These are phyloP conservation scores for Drosophila ogumai DNA, from an alignment of 1,140 invertebrate genomes.

Conservation along the genomic window DNA sequence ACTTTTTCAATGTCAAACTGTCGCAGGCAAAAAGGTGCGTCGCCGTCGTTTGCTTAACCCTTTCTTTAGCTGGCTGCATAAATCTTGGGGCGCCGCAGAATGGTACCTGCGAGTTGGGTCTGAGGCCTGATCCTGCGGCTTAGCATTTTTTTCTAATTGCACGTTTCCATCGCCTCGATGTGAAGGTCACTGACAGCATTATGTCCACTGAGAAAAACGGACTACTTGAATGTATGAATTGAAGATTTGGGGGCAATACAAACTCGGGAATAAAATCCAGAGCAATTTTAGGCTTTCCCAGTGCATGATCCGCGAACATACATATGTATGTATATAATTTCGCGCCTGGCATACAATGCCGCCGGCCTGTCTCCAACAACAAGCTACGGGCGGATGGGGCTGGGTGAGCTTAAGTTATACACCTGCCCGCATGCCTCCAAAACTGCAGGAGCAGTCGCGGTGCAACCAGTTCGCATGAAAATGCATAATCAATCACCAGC, in stretches of 20 bases:
- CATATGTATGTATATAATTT: slow-evolving; percentile 34
- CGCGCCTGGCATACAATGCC: slow-evolving; percentile 51
- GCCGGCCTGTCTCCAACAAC: slow-evolving; percentile 70
- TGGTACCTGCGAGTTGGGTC: slow-evolving; percentile 28
- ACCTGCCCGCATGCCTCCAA: slow-evolving; percentile 66
- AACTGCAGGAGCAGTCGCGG: slow-evolving; percentile 43
- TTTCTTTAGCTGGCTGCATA: slow-evolving; percentile 34
- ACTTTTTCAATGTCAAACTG: slow-evolving; percentile 79
- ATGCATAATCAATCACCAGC: slow-evolving; percentile 80
- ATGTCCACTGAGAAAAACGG: slow-evolving; percentile 13
- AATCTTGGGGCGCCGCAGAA: slow-evolving; percentile 59
- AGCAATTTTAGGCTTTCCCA: background rate
- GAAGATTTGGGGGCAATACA: background rate
- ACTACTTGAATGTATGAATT: background rate
- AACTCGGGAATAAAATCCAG: background rate
- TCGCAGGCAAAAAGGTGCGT: slow-evolving; percentile 39
- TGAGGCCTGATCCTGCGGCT: slow-evolving; percentile 51
- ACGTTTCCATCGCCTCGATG: slow-evolving; percentile 32
- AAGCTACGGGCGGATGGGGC: slow-evolving; percentile 48
- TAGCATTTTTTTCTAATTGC: slow-evolving; percentile 78
- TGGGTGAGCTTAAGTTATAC: slow-evolving; percentile 29
- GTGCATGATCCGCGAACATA: slow-evolving; percentile 23
- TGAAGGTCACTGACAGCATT: slow-evolving; percentile 77
- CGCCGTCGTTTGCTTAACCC: slow-evolving; percentile 10
- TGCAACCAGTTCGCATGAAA: slow-evolving; percentile 78